phyloP scores from a whole-genome alignment of 2,113 vertebrate genomes.

The Onychostruthus taczanowskii region DNA sequence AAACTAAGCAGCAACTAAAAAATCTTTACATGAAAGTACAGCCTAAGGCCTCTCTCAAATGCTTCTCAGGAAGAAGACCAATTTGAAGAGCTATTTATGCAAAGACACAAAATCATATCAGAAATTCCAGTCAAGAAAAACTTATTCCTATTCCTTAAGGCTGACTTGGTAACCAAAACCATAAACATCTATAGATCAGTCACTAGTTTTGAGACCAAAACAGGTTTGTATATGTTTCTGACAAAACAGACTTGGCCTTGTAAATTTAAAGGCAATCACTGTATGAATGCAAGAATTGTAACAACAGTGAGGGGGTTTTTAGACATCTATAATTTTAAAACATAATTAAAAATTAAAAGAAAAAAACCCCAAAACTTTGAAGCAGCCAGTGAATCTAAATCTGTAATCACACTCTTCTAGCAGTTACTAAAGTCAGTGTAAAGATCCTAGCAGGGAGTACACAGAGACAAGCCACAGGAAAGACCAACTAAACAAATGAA shows the following conservation, averaged over 20 bases:
- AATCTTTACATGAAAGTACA: neutral
- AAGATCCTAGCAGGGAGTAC: neutral
- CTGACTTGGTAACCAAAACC: neutral
- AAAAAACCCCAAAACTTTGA: neutral
- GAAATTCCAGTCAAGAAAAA: neutral
- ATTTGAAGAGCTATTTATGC: neutral
- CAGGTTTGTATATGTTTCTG: neutral
- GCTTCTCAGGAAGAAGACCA: neutral
- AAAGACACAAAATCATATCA: neutral
- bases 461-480: neutral
- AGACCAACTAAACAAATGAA: neutral
- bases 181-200: neutral
- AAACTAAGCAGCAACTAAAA: neutral
- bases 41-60: neutral
- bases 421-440: neutral
- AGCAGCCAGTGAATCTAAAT: neutral
- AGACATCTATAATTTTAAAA: neutral
- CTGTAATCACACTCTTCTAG: neutral
- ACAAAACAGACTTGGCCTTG: neutral
- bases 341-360: neutral
- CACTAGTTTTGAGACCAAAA: neutral
- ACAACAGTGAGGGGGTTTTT: neutral
- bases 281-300: neutral
- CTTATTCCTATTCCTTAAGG: neutral
- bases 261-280: neutral